Evolutionary conservation across 2,888 invertebrate genomes (phyloP).

Genomic region (Diaprepes abbreviatus): DNA sequence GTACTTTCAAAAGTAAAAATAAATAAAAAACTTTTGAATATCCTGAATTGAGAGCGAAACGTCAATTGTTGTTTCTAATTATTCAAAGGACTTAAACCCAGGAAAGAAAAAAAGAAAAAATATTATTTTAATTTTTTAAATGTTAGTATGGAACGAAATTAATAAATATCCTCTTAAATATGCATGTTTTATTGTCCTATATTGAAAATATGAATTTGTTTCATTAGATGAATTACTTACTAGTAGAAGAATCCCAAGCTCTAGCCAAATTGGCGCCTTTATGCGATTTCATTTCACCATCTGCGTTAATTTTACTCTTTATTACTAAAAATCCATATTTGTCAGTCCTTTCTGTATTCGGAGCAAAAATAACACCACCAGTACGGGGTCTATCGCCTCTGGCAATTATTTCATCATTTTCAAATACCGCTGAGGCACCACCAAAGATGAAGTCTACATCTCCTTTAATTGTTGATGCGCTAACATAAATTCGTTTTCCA

Average conservation of each 20-base stretch:
- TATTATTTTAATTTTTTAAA: no score
- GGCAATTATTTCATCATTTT: conserved; percentile 22
- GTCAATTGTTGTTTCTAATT: no score
- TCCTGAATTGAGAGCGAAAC: no score
- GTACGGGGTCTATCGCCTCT: conserved; percentile 34
- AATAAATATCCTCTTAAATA: no score
- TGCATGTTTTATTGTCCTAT: no score
- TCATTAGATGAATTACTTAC: no score
- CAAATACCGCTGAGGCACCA: conserved; percentile 32
- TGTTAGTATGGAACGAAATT: no score
- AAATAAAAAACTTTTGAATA: no score
- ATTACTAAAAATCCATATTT: conserved; percentile 35
- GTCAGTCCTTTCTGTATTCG: conserved; percentile 25
- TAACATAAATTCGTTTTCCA: conserved; percentile 27
- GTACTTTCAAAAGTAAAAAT: no score
- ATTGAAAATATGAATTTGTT: no score
- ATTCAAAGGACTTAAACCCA: no score
- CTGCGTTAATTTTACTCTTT: conserved; percentile 33
- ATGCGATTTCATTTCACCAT: background rate
- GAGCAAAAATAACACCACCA: conserved; percentile 36
- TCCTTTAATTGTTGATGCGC: conserved; percentile 29
- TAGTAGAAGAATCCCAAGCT: conserved; percentile 32
- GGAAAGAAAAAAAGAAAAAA: no score
- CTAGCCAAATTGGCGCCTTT: conserved; percentile 30
- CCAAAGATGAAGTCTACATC: conserved; percentile 45